phyloP scores from a whole-genome alignment of 2,113 vertebrate genomes.

The Riparia riparia region DNA sequence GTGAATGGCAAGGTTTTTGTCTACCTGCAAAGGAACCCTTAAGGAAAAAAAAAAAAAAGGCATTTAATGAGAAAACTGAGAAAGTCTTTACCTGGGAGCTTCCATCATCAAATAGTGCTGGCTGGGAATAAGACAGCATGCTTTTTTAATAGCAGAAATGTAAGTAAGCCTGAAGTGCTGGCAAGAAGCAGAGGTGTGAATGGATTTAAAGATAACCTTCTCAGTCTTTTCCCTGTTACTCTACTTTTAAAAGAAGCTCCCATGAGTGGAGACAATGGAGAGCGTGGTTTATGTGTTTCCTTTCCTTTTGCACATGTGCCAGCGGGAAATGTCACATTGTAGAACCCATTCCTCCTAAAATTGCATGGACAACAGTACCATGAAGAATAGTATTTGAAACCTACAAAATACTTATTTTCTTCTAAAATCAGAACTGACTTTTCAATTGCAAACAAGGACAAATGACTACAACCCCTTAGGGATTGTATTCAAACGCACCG shows the following conservation, averaged over 20 bases:
- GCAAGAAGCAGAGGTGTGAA: background rate
- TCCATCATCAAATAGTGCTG: fast-evolving
- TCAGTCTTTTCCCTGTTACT: background rate
- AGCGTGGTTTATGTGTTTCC: background rate
- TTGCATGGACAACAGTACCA: background rate
- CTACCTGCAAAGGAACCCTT: background rate
- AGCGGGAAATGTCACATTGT: background rate
- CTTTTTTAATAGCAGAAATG: background rate
- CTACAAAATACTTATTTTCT: background rate
- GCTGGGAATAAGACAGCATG: background rate
- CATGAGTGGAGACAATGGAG: background rate
- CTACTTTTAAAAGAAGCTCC: background rate
- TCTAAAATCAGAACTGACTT: background rate
- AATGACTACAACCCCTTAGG: background rate
- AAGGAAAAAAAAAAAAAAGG: no score
- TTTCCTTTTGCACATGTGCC: background rate
- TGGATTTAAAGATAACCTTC: background rate
- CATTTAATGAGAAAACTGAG: background rate
- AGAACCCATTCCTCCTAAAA: background rate
- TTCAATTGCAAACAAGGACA: background rate
- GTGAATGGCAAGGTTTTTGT: fast-evolving
- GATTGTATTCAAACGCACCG: background rate
- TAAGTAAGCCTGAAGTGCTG: background rate
- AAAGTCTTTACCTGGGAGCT: background rate
- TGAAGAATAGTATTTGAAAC: background rate